phyloP scores from a whole-genome alignment of 2,113 vertebrate genomes.

The Sceloporus tristichus region DNA sequence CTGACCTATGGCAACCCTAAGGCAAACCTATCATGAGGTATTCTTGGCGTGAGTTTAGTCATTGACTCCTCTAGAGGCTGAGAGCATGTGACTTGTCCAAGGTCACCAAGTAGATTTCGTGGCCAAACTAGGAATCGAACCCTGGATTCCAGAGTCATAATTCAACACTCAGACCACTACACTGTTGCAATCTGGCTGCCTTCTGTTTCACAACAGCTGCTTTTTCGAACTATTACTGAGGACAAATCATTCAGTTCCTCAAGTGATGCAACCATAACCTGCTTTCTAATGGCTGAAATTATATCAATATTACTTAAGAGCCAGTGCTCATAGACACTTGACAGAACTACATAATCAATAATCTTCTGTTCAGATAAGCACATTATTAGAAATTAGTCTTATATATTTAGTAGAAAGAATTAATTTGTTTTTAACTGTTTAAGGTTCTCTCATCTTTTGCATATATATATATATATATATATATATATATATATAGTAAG shows the following conservation, averaged over 20 bases:
- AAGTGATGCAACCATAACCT: not conserved
- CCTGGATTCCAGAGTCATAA: too few relatives aligned
- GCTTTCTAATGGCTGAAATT: not conserved
- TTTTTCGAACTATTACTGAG: not conserved
- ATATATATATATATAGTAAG: not conserved
- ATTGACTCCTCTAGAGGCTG: too few relatives aligned
- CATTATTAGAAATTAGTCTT: not conserved
- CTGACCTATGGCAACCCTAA: too few relatives aligned
- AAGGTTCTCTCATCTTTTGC: not conserved
- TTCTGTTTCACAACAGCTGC: not conserved
- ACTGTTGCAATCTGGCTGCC: not conserved
- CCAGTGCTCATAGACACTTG: not conserved
- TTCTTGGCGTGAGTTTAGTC: too few relatives aligned
- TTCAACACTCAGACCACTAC: too few relatives aligned
- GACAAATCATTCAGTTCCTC: not conserved
- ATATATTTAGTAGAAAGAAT: constrained; percentile 21
- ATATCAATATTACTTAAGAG: not conserved
- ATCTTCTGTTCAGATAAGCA: not conserved
- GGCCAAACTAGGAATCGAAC: too few relatives aligned
- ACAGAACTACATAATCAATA: not conserved
- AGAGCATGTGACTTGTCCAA: too few relatives aligned
- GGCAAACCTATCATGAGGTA: too few relatives aligned
- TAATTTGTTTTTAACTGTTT: not conserved
- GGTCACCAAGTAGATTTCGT: too few relatives aligned
- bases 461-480: not conserved